phyloP scores from a whole-genome alignment of 2,797 vertebrate genomes.

The Channa striata region DNA sequence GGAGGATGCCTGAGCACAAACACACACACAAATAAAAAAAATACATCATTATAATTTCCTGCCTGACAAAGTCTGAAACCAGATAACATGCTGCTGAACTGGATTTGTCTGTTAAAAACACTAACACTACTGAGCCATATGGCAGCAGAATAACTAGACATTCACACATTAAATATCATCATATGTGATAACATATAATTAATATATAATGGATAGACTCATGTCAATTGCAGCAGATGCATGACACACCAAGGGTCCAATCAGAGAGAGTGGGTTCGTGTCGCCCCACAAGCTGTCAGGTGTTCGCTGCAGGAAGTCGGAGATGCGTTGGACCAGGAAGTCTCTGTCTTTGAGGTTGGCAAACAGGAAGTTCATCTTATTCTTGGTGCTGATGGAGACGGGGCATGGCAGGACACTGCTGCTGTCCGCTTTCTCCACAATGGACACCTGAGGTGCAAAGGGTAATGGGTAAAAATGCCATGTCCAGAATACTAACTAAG shows the following conservation, averaged over 20 bases:
- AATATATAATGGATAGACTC: not conserved
- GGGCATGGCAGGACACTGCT: slow-evolving; percentile 95
- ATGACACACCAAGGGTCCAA: slow-evolving; percentile 66
- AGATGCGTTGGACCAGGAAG: slow-evolving; percentile 96
- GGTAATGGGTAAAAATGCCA: slow-evolving; percentile 10
- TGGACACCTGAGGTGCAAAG: slow-evolving; percentile 87
- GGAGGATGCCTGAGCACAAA: slow-evolving; percentile 62
- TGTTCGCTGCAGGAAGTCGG: slow-evolving; percentile 96
- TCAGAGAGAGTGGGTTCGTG: slow-evolving; percentile 76
- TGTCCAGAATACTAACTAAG: no score
- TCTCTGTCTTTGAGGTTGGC: slow-evolving; percentile 97
- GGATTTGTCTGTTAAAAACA: not conserved
- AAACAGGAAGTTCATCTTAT: slow-evolving; percentile 98
- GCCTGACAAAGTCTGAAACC: not conserved
- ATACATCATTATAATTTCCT: not conserved
- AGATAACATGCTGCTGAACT: not conserved
- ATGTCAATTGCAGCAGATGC: not conserved
- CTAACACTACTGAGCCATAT: not conserved
- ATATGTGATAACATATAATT: no score
- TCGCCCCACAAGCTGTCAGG: slow-evolving; percentile 85
- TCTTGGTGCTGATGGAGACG: slow-evolving; percentile 97
- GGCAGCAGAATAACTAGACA: not conserved
- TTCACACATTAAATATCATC: not conserved
- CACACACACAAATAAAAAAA: not conserved
- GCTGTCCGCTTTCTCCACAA: slow-evolving; percentile 97